Percentiles rank a stretch among this genome's conserved stretches.
Conservation (phyloP, 2,113 vertebrate species). For the Corvus moneduloides region DNA sequence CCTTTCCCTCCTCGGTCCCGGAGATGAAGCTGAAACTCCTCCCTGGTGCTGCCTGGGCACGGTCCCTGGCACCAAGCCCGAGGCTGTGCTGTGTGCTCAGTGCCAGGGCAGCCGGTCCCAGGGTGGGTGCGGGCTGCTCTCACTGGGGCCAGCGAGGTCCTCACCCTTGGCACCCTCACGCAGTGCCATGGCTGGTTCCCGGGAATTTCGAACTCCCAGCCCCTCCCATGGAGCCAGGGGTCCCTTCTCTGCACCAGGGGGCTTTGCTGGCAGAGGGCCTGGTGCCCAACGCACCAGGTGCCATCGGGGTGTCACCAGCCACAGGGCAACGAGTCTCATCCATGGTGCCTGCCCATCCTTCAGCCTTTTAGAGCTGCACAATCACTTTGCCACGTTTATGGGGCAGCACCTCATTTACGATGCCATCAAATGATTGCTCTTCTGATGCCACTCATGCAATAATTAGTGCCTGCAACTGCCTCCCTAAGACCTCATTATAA, state of each 20-base stretch:
- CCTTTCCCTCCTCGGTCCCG: not conserved
- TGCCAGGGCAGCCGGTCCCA: not conserved
- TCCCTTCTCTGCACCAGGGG: not conserved
- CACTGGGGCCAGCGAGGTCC: not conserved
- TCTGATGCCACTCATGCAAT: not conserved
- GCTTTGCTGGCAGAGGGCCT: not conserved
- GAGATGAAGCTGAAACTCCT: not conserved
- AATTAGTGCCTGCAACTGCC: not conserved
- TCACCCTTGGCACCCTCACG: not conserved
- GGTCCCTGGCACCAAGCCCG: not conserved
- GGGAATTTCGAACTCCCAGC: not conserved
- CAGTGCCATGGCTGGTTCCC: not conserved
- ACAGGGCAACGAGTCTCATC: not conserved
- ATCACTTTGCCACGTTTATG: not conserved
- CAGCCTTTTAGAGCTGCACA: not conserved
- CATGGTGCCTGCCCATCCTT: not conserved
- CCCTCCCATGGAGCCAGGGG: not conserved
- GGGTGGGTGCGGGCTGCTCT: accelerated
- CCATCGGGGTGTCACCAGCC: not conserved
- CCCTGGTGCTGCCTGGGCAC: not conserved
- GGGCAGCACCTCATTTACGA: not conserved
- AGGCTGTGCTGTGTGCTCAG: not conserved
- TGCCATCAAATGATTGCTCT: conserved; percentile 4
- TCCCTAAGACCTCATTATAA: conserved; percentile 1
- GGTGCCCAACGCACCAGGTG: not conserved